phyloP scores from a whole-genome alignment of 2,888 invertebrate genomes.

The Sicus ferrugineus region DNA sequence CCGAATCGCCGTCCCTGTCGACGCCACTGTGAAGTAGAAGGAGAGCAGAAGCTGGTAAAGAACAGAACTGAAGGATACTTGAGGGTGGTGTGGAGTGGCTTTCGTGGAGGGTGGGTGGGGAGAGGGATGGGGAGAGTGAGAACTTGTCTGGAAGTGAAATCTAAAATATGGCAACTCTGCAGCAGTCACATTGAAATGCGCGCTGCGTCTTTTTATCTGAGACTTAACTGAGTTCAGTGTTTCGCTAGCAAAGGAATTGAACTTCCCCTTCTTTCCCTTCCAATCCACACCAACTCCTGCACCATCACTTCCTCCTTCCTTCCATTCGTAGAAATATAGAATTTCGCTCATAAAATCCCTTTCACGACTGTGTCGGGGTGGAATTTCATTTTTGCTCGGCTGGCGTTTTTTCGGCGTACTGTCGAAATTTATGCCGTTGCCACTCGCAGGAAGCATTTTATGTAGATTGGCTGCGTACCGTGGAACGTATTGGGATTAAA shows the following conservation, averaged over 20 bases:
- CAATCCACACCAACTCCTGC: constrained; percentile 21
- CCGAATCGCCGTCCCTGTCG: no score
- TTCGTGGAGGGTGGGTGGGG: background rate
- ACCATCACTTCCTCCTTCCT: constrained; percentile 2
- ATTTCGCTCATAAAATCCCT: constrained; percentile 29
- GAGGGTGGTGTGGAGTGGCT: background rate
- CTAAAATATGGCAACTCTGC: background rate
- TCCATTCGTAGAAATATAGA: background rate
- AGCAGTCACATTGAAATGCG: background rate
- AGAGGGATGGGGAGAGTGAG: background rate
- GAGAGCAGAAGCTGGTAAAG: constrained; percentile 2
- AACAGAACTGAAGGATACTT: background rate
- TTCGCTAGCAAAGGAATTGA: no score
- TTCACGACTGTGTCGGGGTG: constrained; percentile 36
- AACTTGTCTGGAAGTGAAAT: background rate
- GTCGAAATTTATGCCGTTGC: constrained; percentile 18
- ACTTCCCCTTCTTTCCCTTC: no score
- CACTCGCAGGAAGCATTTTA: constrained; percentile 38
- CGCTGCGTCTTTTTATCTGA: background rate
- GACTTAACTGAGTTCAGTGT: no score
- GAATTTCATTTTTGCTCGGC: constrained; percentile 36
- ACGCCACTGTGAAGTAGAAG: constrained; percentile 29
- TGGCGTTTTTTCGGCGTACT: constrained; percentile 5
- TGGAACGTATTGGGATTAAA: no score
- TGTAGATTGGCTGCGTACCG: constrained; percentile 39